phyloP scores from a whole-genome alignment of 1,140 invertebrate species.

The Drosophila takahashii region DNA sequence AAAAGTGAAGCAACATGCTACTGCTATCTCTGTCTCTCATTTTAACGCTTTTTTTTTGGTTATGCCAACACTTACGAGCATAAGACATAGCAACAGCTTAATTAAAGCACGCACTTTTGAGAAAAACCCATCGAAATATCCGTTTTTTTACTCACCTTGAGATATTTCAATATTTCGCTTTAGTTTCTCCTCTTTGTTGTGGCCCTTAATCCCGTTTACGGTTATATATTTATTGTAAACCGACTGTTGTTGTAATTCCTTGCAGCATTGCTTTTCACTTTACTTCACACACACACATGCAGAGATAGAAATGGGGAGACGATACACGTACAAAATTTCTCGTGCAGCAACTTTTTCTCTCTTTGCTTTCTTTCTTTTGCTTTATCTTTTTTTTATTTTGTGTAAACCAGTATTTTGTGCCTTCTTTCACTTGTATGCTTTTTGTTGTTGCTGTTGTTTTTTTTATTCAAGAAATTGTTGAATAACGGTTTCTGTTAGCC shows the following conservation, averaged over 20 bases:
- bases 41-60: neutral
- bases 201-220: conserved; percentile 46
- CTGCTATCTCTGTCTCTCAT: neutral
- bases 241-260: conserved; percentile 56
- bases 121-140: neutral
- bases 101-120: conserved; percentile 13
- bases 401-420: conserved; percentile 79
- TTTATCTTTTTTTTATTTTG: conserved; percentile 44
- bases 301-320: conserved; percentile 49
- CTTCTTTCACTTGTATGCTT: conserved; percentile 76
- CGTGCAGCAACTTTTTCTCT: conserved; percentile 72
- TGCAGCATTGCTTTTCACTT: conserved; percentile 78
- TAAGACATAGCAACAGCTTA: conserved; percentile 25
- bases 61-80: neutral
- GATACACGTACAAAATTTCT: conserved; percentile 73
- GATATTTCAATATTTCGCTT: conserved; percentile 7
- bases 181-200: conserved; percentile 8
- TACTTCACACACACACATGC: conserved; percentile 47
- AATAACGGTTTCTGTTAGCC: conserved; percentile 75
- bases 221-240: conserved; percentile 53
- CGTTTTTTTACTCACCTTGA: conserved; percentile 21
- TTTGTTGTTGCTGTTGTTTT: conserved; percentile 13
- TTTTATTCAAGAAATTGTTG: conserved; percentile 74
- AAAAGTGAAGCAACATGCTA: conserved; percentile 33
- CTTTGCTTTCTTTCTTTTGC: conserved; percentile 57